Evolutionary conservation across 2,797 vertebrate genomes (phyloP).

Genomic region (Carcharodon carcharias): DNA sequence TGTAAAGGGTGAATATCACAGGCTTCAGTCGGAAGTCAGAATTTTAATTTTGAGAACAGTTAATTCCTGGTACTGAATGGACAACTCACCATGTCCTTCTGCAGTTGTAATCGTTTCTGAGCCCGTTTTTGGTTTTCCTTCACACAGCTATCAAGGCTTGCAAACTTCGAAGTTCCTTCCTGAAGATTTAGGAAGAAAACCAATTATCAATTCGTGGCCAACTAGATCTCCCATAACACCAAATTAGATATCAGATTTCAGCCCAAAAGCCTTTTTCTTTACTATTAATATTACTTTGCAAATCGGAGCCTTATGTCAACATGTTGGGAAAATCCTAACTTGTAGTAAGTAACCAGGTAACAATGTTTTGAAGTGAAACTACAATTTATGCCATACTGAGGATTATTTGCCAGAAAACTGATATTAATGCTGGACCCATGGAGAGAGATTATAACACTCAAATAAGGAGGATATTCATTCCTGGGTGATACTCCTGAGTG

Average conservation of each 20-base stretch:
- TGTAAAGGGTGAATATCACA: background rate
- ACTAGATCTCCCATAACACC: background rate
- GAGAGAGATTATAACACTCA: background rate
- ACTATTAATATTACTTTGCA: background rate
- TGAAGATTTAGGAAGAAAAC: constrained; percentile 47
- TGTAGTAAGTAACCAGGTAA: background rate
- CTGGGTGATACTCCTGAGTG: background rate
- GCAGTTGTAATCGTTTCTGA: constrained; percentile 78
- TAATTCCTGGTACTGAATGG: too few relatives aligned
- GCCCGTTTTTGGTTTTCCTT: constrained; percentile 92
- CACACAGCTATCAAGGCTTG: constrained; percentile 79
- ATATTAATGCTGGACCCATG: background rate
- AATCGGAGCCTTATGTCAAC: background rate
- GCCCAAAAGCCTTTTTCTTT: background rate
- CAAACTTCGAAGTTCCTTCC: constrained; percentile 96
- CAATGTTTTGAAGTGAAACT: background rate
- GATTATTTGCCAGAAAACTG: background rate
- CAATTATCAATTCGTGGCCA: background rate
- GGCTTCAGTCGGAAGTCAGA: background rate
- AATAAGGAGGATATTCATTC: background rate
- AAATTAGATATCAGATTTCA: background rate
- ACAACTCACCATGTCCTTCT: constrained; percentile 78
- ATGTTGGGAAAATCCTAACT: background rate
- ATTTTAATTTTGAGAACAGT: background rate
- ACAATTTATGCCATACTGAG: background rate